Base-by-base conservation (phyloP, 64 coral and sea anemone species). In the Porites lutea region DNA sequence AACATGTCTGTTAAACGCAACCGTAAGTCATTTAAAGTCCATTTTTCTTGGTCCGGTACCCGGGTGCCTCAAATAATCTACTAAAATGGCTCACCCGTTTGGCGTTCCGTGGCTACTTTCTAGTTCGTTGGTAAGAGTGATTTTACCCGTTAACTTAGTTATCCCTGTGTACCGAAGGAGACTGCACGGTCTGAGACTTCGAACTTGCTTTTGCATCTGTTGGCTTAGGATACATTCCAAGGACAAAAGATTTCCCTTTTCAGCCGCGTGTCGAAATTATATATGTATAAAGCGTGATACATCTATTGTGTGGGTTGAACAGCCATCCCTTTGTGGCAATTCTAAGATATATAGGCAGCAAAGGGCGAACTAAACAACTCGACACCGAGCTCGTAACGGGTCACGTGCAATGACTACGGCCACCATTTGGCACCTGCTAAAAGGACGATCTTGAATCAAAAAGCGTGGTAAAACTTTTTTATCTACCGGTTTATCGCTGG, bases 271-370 rank as follows among this genome's bases (percentile, higher is more conserved):
- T 89, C 89, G 83, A 86, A 90, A 90, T 97, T 85, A 89, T 81
- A 72, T 94, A 94, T 97, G 95, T 97, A 94, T 79, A 93, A 97
- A 91, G 92, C 82, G 88, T 89, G 95, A 97, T 93, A 94, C 88
- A 52, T 59, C 68, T 83, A 83, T 96, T 91, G 92, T 97, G 89
- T 78, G 78, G 44, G 50, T 4, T 75, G 86, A 73, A 77, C 86
- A 64, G 86, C 86, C 70, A 63, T 67, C 65, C 87, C 77, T 94
- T 94, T 97, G 95, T 97, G 73, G 73, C 71, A 72, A 73, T 77
- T 88, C 69, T 88, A 59, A 63, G 70, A 74, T 88, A 74, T 88
- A 59, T 84, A 84, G 81, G 81, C 81, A 84, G 81, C 46, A 84
- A 84, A 84, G 81, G 81, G 81, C 81, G 81, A 84, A 84, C 81